These are phyloP conservation scores for Zapus hudsonius DNA, from an alignment of 2,113 vertebrate genomes.

Conservation along the genomic window DNA sequence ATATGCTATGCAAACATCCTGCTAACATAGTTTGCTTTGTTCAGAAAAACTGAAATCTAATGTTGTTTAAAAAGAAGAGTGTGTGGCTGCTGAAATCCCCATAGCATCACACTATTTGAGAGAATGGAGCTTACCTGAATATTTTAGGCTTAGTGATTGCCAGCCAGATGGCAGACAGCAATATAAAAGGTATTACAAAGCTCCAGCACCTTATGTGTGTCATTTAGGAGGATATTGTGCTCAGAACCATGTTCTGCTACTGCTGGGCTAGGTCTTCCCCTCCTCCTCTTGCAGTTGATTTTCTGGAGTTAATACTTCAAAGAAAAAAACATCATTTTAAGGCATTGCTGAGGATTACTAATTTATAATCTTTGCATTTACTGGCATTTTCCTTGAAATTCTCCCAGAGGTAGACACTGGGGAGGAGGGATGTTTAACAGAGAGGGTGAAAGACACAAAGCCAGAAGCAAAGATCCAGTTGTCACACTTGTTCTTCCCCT, in stretches of 20 bases:
- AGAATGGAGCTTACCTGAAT: constrained; percentile 77
- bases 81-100: constrained; percentile 70
- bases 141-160: constrained; percentile 84
- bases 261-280: constrained; percentile 31
- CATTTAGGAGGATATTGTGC: constrained; percentile 72
- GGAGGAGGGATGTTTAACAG: background rate
- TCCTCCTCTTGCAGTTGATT: constrained; percentile 56
- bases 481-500: background rate
- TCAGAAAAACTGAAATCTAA: constrained; percentile 70
- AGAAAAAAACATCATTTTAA: constrained; percentile 62
- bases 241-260: constrained; percentile 75
- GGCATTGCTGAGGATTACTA: constrained; percentile 31
- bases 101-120: constrained; percentile 71
- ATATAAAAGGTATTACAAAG: constrained; percentile 80
- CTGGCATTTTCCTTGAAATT: constrained; percentile 67
- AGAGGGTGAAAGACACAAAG: background rate
- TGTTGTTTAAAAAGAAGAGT: constrained; percentile 70
- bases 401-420: background rate
- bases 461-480: background rate
- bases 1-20: constrained; percentile 3
- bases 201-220: constrained; percentile 68
- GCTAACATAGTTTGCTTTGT: constrained; percentile 54
- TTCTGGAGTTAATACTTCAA: constrained; percentile 73
- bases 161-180: constrained; percentile 82
- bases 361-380: constrained; percentile 56